Evolutionary conservation across 92 coral and sea anemone genomes (phyloP), one percentile per base, ranked within the genome.

Genomic region (Parazoanthus darwini): DNA sequence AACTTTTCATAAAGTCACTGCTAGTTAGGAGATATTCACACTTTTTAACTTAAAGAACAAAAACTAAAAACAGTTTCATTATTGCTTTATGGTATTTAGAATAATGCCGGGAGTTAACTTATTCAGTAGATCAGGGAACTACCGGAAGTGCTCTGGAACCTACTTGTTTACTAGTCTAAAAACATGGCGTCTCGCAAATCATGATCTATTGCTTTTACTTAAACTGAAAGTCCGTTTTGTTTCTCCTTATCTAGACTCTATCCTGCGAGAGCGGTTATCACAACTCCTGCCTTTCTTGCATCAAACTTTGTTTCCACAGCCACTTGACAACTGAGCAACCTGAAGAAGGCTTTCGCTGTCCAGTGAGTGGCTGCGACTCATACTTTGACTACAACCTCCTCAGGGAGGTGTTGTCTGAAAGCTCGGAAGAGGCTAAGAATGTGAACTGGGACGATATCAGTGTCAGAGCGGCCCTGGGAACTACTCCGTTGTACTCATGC

Each of bases 401-500:
- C 26, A 74, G 25, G 29, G 79, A 74, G 4, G 44, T 42, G 42
- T 37, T 74, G 29, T 10, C 23, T 14, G 79, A 74, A 74, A 74
- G 79, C 48, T 36, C 44, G 44, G 79, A 74, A 1, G 79, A 74
- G 50, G 48, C 26, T 0, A 74, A 74, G 26, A 74, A 18, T 14
- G 42, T 74, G 79, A 33, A 74, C 79, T 35, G 79, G 79, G 79
- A 37, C n/a, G 48, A 74, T 48, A 36, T 74, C n/a, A 37, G 42
- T 37, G 79, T 74, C 79, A 74, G 79, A 36, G 48, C 48, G 25
- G 79, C 79, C 42, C 50, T 74, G 79, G 79, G 46, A 23, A 14
- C 50, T 38, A 74, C 46, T 29, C 59, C 59, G 18, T 9, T 74
- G 25, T 37, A 38, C 13, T 22, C 79, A 1, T 74, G 79, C 3